Conservation (phyloP, 2,888 invertebrate genomes). For the Amphipyra berbera region DNA sequence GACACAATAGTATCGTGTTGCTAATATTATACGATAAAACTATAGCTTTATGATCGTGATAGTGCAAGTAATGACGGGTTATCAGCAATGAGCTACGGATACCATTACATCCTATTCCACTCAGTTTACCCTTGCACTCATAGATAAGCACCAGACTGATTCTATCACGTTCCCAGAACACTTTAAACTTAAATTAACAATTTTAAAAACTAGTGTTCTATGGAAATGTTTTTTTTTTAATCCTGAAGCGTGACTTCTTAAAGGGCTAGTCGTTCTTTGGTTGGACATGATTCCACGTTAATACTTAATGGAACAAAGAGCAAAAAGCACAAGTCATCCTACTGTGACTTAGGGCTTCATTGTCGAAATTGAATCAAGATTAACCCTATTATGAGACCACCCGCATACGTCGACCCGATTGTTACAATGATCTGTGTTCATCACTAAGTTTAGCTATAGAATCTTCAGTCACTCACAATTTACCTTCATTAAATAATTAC, state of each 20-base stretch:
- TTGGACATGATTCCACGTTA: constrained; percentile 35
- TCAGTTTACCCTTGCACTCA: background rate
- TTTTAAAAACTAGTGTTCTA: too few species aligned
- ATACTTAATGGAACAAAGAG: constrained; percentile 36
- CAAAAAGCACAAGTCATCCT: constrained; percentile 49
- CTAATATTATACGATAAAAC: constrained; percentile 23
- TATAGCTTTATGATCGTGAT: constrained; percentile 20
- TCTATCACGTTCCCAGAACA: background rate
- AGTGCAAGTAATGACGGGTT: constrained; percentile 14
- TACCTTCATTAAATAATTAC: constrained; percentile 62
- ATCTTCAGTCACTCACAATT: constrained; percentile 55
- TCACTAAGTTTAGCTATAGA: constrained; percentile 52
- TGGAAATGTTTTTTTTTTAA: background rate
- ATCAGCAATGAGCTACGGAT: constrained; percentile 24
- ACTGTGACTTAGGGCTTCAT: constrained; percentile 53
- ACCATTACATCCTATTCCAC: constrained; percentile 25
- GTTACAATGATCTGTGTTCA: constrained; percentile 59
- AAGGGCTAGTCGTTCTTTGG: constrained; percentile 21
- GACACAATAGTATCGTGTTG: constrained; percentile 4
- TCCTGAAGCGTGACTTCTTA: constrained; percentile 19
- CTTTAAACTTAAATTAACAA: background rate
- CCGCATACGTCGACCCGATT: constrained; percentile 74
- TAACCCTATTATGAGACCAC: constrained; percentile 78
- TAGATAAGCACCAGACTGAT: background rate
- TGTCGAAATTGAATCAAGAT: constrained; percentile 75